These are phyloP conservation scores for Zaprionus gabonicus DNA, from an alignment of 1,140 invertebrate genomes.

Conservation along the genomic window DNA sequence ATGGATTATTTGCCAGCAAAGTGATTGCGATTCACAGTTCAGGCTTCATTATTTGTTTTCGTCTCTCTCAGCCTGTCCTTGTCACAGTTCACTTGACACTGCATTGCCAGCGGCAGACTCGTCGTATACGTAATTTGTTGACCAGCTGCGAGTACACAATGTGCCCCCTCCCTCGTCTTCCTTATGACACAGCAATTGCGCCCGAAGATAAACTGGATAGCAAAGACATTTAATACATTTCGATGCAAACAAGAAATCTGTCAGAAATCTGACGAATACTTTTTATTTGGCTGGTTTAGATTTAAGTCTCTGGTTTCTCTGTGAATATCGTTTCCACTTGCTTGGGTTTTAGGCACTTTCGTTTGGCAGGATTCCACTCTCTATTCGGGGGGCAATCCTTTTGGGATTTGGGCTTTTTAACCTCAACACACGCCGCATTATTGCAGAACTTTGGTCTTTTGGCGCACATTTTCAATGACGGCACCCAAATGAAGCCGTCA, in stretches of 20 bases:
- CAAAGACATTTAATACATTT: slow-evolving; percentile 1
- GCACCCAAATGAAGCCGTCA: not conserved
- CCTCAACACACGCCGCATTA: not conserved
- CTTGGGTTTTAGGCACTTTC: not conserved
- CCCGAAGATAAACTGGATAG: not conserved
- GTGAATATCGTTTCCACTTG: not conserved
- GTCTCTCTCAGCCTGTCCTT: not conserved
- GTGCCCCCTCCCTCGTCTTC: not conserved
- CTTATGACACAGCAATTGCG: slow-evolving; percentile 22
- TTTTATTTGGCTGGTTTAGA: not conserved
- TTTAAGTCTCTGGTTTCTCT: not conserved
- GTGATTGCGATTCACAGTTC: slow-evolving; percentile 25
- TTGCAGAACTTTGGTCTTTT: not conserved
- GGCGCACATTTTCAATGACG: not conserved
- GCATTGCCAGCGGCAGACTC: slow-evolving; percentile 21
- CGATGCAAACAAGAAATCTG: not conserved
- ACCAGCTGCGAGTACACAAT: slow-evolving; percentile 48
- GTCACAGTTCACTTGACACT: slow-evolving; percentile 39
- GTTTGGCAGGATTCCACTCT: not conserved
- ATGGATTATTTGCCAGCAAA: slow-evolving; percentile 18
- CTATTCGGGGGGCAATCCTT: not conserved
- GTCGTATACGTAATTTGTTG: slow-evolving; percentile 53
- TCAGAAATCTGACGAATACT: not conserved
- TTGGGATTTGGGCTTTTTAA: not conserved
- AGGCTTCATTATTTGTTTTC: slow-evolving; percentile 36